Conservation (phyloP, 2,797 vertebrate species). For the Manis pentadactyla region DNA sequence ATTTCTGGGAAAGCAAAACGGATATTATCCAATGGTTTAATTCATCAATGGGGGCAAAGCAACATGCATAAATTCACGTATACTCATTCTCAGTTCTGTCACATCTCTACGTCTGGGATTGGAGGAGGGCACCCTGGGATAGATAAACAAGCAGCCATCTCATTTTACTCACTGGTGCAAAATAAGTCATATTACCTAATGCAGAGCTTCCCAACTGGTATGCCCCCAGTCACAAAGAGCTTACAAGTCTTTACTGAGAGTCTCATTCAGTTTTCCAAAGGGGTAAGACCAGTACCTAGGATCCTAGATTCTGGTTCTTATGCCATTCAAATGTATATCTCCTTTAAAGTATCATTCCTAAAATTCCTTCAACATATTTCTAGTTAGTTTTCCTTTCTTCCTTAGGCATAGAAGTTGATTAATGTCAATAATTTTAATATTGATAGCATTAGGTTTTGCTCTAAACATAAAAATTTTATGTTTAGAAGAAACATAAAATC, state of each 20-base stretch:
- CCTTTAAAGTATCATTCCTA: conserved; percentile 40
- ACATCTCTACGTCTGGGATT: neutral
- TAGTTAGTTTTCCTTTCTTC: conserved; percentile 60
- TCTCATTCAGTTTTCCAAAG: conserved; percentile 36
- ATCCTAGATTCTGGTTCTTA: conserved; percentile 38
- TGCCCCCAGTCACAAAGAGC: neutral
- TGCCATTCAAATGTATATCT: neutral
- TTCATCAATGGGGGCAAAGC: neutral
- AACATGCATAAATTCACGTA: neutral
- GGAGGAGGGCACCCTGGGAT: neutral
- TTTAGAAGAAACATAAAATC: conserved; percentile 77
- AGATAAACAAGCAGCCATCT: conserved; percentile 28
- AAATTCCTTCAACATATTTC: conserved; percentile 61
- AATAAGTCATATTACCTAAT: neutral
- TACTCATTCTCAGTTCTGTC: neutral
- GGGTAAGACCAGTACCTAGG: neutral
- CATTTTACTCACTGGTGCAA: conserved; percentile 41
- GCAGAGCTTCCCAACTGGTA: conserved; percentile 1
- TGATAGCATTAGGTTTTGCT: conserved; percentile 56
- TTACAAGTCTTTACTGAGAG: conserved; percentile 23
- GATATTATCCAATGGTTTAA: neutral
- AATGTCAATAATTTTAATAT: conserved; percentile 55
- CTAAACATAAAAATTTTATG: no score
- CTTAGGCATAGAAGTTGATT: conserved; percentile 35
- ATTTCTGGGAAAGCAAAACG: conserved; percentile 16